Base-by-base conservation (phyloP, 2,113 vertebrate genomes). In the Climacteris rufus region DNA sequence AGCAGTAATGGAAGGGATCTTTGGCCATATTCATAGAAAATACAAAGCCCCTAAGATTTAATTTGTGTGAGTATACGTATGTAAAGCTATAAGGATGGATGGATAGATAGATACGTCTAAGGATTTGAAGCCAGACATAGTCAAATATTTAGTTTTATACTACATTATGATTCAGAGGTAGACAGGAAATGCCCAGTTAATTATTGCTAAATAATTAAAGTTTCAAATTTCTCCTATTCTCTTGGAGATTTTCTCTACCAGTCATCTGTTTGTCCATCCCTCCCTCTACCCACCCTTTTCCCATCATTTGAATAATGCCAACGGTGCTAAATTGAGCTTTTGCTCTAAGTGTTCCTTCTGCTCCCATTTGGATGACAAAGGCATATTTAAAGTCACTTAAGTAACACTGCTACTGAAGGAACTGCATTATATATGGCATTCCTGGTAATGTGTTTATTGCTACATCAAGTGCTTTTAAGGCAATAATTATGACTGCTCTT, bases 341-440 rank as follows among this genome's bases (percentile, higher is more conserved):
- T 91, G 72, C 31, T 35, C 30, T 45, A 24, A 83, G 21, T 63
- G 50, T 63, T 93, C 78, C 50, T 89, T 86, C 33, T 59, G 64
- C 87, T 91, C 74, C 8, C 61, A 66, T 95, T 96, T 91, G 71
- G 77, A 93, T 93, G 91, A 91, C 84, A 95, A 83, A 93, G 56
- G 70, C 53, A 15, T 72, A 90, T 82, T 94, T 94, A 74, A 96
- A 83, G 52, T 61, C 96, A 69, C 42, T 65, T 87, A 74, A 96
- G 50, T 54, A 94, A 91, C 56, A 53, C 30, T 52, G 49, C 54
- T 78, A 21, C 44, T 84, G 61, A 88, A 87, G 54, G 60, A 95
- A 88, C 57, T 80, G 49, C 49, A 80, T 78, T 92, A 69, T 49
- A 33, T 77, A 64, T 79, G 89, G 74, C 31, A 42, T 42, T 91